These are phyloP conservation scores for Hipparchia semele DNA, from an alignment of 2,888 invertebrate species.

Conservation along the genomic window DNA sequence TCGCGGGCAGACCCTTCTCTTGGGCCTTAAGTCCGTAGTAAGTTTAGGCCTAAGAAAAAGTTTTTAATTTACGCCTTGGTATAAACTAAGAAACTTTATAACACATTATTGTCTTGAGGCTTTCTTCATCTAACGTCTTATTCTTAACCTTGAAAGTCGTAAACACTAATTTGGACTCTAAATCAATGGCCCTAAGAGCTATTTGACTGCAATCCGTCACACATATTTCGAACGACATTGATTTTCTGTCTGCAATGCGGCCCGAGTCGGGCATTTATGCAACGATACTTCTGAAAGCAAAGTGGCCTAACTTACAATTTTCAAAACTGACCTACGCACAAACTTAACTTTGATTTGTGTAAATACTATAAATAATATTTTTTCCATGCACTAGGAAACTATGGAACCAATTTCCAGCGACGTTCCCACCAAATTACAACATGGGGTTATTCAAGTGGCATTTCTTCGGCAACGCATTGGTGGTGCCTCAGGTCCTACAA, in stretches of 20 bases:
- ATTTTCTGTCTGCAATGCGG: conserved; percentile 42
- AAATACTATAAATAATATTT: too few species aligned
- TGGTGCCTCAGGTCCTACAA: too few species aligned
- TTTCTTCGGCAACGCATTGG: too few species aligned
- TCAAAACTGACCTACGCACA: background rate
- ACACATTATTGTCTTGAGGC: background rate
- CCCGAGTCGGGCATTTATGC: conserved; percentile 18
- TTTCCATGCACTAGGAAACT: too few species aligned
- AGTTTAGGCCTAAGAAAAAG: too few species aligned
- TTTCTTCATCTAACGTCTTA: background rate
- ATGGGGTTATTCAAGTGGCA: too few species aligned
- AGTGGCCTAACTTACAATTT: conserved; percentile 1
- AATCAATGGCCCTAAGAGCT: background rate
- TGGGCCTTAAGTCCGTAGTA: too few species aligned
- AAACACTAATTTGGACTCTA: background rate
- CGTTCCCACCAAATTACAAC: too few species aligned
- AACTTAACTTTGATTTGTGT: background rate
- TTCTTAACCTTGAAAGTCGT: background rate
- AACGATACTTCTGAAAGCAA: conserved; percentile 15
- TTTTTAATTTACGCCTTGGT: too few species aligned
- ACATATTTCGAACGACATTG: conserved; percentile 36
- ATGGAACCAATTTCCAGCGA: too few species aligned
- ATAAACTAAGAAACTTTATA: too few species aligned
- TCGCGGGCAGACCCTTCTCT: too few species aligned
- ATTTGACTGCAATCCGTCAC: conserved; percentile 23